These are phyloP conservation scores for Hormiphora californensis DNA, from an alignment of 37 sponge, comb jelly and placozoan genomes.

Conservation along the genomic window DNA sequence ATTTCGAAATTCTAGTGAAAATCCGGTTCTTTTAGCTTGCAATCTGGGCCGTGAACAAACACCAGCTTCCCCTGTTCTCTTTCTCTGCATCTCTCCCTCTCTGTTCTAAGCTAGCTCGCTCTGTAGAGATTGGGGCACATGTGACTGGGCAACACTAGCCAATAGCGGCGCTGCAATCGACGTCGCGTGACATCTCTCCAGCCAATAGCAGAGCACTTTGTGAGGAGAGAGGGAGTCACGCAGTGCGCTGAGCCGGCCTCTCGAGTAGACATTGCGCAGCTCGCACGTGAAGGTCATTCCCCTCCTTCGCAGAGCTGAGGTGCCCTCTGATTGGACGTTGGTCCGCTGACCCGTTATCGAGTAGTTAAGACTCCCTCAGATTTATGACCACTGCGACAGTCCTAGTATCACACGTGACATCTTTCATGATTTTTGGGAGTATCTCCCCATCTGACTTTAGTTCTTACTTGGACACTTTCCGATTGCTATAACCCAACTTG, in stretches of 20 bases:
- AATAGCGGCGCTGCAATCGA: background rate
- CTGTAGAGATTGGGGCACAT: no score
- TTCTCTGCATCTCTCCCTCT: no score
- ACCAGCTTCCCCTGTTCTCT: no score
- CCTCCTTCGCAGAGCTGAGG: background rate
- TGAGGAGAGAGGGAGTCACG: background rate
- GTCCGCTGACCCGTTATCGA: background rate
- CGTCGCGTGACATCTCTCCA: background rate
- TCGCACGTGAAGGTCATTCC: constrained; percentile 27
- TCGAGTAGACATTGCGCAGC: constrained; percentile 49
- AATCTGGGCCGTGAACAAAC: no score
- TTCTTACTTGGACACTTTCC: constrained; percentile 40
- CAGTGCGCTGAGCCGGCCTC: background rate
- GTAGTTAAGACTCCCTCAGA: background rate
- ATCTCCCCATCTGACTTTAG: constrained; percentile 38
- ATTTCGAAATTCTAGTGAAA: no score
- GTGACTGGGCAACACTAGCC: background rate
- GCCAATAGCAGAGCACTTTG: background rate
- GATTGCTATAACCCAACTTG: background rate
- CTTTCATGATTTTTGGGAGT: constrained; percentile 1
- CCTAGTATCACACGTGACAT: constrained; percentile 3
- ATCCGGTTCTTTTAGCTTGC: no score
- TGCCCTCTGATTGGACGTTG: background rate
- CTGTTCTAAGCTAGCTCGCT: no score
- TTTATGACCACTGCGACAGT: constrained; percentile 9